A percentile compares a stretch with the other conserved stretches of the same genome.
Conservation (phyloP, 1,140 invertebrate species). For the Sinonovacula constricta region DNA sequence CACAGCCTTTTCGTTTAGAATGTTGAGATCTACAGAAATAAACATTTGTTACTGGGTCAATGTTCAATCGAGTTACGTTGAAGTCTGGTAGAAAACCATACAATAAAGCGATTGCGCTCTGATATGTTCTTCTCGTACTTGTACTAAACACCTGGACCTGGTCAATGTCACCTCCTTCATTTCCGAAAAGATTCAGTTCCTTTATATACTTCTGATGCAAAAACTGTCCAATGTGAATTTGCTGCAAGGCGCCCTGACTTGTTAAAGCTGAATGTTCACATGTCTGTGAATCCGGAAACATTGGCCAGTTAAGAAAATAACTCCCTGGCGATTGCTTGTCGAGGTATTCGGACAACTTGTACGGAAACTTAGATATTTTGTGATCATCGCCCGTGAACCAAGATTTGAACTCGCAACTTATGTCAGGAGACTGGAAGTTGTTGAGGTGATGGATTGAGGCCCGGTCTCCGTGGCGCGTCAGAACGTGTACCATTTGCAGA, state of each 20-base stretch:
- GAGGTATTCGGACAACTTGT: conserved; percentile 42
- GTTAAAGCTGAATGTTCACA: conserved; percentile 88
- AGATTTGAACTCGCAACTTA: conserved; percentile 85
- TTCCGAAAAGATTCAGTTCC: conserved; percentile 80
- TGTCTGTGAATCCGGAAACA: conserved; percentile 82
- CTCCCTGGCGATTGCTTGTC: conserved; percentile 80
- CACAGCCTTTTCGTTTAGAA: conserved; percentile 83
- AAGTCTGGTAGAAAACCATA: conserved; percentile 86
- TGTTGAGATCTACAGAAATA: conserved; percentile 63
- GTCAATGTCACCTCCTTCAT: conserved; percentile 77
- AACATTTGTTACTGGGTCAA: conserved; percentile 73
- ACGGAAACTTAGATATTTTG: conserved; percentile 55
- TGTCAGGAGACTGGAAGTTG: conserved; percentile 82
- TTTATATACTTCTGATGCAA: conserved; percentile 85
- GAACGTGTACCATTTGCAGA: conserved; percentile 87
- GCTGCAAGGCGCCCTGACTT: conserved; percentile 85
- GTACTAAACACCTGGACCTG: conserved; percentile 89
- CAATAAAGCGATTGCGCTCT: conserved; percentile 90
- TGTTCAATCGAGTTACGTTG: conserved; percentile 79
- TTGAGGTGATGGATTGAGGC: conserved; percentile 89
- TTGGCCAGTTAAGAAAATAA: conserved; percentile 89
- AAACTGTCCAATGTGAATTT: conserved; percentile 87
- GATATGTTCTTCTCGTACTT: conserved; percentile 91
- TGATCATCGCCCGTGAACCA: conserved; percentile 63
- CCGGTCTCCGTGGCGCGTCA: conserved; percentile 92